These are phyloP conservation scores for Sylvilagus bachmani DNA, from an alignment of 2,113 vertebrate genomes.

Conservation along the genomic window DNA sequence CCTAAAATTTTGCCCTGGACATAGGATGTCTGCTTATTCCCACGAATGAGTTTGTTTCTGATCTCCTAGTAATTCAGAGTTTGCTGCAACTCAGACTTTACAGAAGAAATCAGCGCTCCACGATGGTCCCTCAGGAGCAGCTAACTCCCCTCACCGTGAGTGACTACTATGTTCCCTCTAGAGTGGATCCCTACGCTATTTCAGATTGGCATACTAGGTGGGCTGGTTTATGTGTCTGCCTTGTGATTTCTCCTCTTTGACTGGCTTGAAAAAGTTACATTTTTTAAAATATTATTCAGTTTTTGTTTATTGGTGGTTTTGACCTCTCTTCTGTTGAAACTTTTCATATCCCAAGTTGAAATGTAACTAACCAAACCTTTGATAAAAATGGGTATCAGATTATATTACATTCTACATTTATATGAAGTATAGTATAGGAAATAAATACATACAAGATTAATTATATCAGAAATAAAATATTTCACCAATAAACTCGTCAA, in stretches of 20 bases:
- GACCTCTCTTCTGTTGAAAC: background rate
- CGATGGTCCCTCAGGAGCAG: background rate
- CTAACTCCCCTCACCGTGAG: background rate
- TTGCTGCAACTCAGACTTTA: background rate
- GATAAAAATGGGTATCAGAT: background rate
- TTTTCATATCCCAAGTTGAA: background rate
- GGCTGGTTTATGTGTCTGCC: background rate
- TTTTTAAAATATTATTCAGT: background rate
- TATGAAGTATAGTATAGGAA: background rate
- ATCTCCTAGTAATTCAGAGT: background rate
- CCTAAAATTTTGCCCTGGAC: background rate
- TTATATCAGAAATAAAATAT: background rate
- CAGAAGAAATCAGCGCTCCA: background rate
- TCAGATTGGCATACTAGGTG: background rate
- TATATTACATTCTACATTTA: background rate
- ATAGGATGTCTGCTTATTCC: background rate
- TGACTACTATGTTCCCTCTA: background rate
- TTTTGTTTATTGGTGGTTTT: background rate
- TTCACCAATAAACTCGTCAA: background rate
- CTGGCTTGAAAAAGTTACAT: background rate
- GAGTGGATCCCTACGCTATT: background rate
- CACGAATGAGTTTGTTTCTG: background rate
- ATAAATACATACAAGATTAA: background rate
- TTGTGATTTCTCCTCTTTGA: background rate
- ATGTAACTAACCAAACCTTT: background rate